Conservation (phyloP, 2,888 invertebrate species). For the Diarsia brunnea region DNA sequence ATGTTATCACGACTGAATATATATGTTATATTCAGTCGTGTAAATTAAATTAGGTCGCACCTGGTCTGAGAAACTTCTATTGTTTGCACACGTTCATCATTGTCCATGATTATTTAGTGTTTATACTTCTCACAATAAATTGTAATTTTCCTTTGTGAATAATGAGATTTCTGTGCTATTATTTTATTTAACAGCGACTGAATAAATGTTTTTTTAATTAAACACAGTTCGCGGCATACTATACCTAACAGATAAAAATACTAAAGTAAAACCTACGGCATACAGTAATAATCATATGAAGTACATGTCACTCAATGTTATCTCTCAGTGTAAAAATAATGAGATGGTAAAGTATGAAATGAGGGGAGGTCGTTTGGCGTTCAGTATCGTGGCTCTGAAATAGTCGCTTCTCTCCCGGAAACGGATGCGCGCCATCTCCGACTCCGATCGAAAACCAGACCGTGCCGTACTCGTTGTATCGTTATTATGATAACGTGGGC, state of each 20-base stretch:
- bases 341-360: slow-evolving; percentile 68
- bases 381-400: slow-evolving; percentile 65
- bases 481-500: slow-evolving; percentile 62
- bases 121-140: background rate
- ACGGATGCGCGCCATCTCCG: slow-evolving; percentile 75
- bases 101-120: background rate
- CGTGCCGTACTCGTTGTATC: slow-evolving; percentile 56
- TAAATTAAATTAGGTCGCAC: slow-evolving; percentile 45
- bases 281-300: slow-evolving; percentile 36
- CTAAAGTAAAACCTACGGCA: slow-evolving; percentile 7
- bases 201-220: background rate
- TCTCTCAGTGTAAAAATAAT: slow-evolving; percentile 68
- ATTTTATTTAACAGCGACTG: background rate
- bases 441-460: slow-evolving; percentile 70
- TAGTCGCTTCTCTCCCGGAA: slow-evolving; percentile 70
- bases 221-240: background rate
- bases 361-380: slow-evolving; percentile 65
- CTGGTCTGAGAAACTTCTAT: slow-evolving; percentile 34
- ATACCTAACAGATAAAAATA: background rate
- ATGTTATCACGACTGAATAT: too few species aligned
- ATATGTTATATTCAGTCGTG: slow-evolving; percentile 37
- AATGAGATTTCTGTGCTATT: background rate
- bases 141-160: background rate
- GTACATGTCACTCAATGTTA: slow-evolving; percentile 55
- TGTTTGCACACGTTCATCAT: slow-evolving; percentile 21